A percentile compares a stretch with the other conserved stretches of the same genome.
Conservation (phyloP, 2,797 vertebrate genomes). For the Centropyge bicolor region DNA sequence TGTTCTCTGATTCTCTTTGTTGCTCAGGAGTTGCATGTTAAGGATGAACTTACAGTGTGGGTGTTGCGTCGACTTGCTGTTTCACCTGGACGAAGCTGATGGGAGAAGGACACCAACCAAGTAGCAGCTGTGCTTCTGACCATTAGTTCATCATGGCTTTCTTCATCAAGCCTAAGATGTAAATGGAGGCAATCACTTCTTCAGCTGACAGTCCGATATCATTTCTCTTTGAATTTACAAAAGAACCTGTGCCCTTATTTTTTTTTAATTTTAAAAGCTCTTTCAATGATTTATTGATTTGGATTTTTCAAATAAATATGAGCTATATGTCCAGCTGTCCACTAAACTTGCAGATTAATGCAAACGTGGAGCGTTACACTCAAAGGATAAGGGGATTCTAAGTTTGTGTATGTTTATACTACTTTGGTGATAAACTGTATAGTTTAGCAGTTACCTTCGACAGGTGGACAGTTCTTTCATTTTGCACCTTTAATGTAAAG, state of each 20-base stretch:
- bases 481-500: background rate
- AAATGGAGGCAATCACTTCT: background rate
- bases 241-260: background rate
- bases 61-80: background rate
- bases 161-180: background rate
- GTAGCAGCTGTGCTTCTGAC: background rate
- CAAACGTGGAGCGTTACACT: constrained; percentile 17
- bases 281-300: background rate
- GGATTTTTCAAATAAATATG: background rate
- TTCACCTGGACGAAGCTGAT: constrained; percentile 23
- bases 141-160: background rate
- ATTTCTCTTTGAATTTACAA: background rate
- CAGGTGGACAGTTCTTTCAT: too few species aligned
- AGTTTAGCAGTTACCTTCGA: too few species aligned
- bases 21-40: constrained; percentile 39
- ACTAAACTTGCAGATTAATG: constrained; percentile 22
- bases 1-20: constrained; percentile 41
- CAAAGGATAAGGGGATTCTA: constrained; percentile 7
- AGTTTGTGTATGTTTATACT: background rate
- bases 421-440: too few species aligned
- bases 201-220: background rate
- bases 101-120: background rate
- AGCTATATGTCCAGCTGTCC: background rate
- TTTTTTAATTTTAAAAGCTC: background rate
- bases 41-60: constrained; percentile 5